Evolutionary conservation across 2,113 vertebrate genomes (phyloP).

Genomic region (Lanius collurio): DNA sequence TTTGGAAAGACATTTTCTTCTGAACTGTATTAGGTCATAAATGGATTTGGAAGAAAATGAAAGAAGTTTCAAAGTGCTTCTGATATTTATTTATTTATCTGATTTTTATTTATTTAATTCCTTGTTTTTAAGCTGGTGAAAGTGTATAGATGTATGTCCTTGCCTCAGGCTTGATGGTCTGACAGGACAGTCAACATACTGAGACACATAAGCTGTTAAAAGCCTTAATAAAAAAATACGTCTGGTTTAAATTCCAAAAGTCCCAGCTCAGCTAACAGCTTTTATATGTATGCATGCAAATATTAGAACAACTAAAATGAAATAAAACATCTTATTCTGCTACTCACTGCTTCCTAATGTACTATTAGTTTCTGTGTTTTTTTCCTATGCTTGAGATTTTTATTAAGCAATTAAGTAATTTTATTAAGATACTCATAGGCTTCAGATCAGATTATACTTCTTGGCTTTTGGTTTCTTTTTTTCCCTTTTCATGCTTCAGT

Average conservation of each 20-base stretch:
- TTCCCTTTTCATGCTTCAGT: neutral
- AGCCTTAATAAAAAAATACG: neutral
- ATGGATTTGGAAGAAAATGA: neutral
- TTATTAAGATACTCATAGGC: neutral
- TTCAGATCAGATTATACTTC: neutral
- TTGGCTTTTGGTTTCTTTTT: neutral
- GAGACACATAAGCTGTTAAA: neutral
- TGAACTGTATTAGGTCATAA: neutral
- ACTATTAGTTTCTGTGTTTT: neutral
- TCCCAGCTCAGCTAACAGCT: neutral
- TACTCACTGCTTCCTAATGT: neutral
- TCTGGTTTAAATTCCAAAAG: neutral
- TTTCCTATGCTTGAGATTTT: neutral
- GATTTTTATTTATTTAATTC: neutral
- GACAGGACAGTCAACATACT: neutral
- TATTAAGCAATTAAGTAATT: neutral
- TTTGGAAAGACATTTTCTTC: constrained; percentile 21
- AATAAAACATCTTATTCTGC: neutral
- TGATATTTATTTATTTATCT: neutral
- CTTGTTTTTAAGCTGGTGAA: neutral
- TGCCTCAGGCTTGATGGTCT: neutral
- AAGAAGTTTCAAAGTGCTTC: neutral
- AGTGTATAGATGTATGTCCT: neutral
- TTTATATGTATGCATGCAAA: neutral
- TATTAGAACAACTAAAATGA: neutral